Evolutionary conservation across 64 coral and sea anemone species (phyloP), one percentile per base, ranked within the genome.

Genomic region (Pachyseris speciosa): DNA sequence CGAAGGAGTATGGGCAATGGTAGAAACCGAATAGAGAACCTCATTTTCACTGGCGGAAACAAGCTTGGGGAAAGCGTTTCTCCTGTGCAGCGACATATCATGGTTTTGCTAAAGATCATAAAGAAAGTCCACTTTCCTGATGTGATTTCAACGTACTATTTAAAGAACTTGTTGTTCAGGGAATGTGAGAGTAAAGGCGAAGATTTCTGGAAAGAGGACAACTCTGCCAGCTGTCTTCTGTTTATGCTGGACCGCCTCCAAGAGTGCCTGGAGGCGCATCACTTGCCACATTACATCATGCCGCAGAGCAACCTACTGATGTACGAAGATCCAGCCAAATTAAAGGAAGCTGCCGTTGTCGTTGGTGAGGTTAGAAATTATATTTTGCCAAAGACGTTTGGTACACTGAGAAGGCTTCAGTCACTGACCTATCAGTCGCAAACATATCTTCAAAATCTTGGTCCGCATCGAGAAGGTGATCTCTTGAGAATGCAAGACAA

Each of bases 11-110:
- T 12, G n/a, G n/a, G n/a, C n/a, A n/a, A n/a, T n/a, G n/a, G n/a
- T n/a, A n/a, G n/a, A n/a, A n/a, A n/a, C n/a, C 26, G 85, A 94
- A 83, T 94, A 86, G 92, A 68, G 86, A 52, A 39, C 81, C 9
- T 94, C 92, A 16, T 94, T 94, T 44, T 94, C 92, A 6, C 20
- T 89, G n/a, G 92, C 92, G 24, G 86, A 94, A 83, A 94, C n/a
- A n/a, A n/a, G n/a, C n/a, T n/a, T n/a, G n/a, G n/a, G n/a, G n/a
- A n/a, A n/a, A n/a, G n/a, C n/a, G n/a, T n/a, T n/a, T n/a, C n/a
- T n/a, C n/a, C n/a, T n/a, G n/a, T n/a, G n/a, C n/a, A n/a, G n/a
- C n/a, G n/a, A n/a, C n/a, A n/a, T n/a, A n/a, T n/a, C n/a, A n/a
- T n/a, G n/a, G n/a, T n/a, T n/a, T n/a, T n/a, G n/a, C n/a, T n/a